Evolutionary conservation across 2,113 vertebrate genomes (phyloP), one percentile per base, ranked within the genome.

Genomic region (Periophthalmus modestus): DNA sequence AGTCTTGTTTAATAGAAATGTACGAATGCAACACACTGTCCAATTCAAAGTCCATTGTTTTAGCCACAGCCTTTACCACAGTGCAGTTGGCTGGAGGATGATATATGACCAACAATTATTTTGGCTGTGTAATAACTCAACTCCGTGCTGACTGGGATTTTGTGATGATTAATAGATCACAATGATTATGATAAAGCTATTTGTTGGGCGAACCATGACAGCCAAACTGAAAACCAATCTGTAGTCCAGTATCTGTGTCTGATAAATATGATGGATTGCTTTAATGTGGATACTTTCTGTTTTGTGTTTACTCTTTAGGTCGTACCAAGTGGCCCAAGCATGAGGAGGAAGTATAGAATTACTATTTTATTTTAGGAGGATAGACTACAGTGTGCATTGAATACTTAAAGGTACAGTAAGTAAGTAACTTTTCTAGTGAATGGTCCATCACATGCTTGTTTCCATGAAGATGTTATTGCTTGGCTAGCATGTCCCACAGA

Each of bases 161-260:
- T 72, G 69, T 77, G 57, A 81, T 80, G 77, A 85, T 78, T 78
- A 87, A 91, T 83, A 69, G 66, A 78, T 85, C 62, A 84, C 57
- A 80, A 79, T 62, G 24, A 81, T 79, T 80, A 71, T 78, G 39
- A 82, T 87, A 70, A 77, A 80, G 81, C 59, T 68, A 68, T 82
- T 85, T 82, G 74, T 69, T 66, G 76, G 58, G 50, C 14, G 23
- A 75, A 80, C 68, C 23, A 24, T 43, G 55, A 69, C 69, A 52
- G 18, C n/a, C 14, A 63, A 62, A 69, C 46, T 69, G 23, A 59
- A 71, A 52, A 52, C 3, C 58, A 12, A 69, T 57, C 54, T 63
- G 66, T 70, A 75, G 3, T 5, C n/a, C 58, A n/a, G 11, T 54
- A 62, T 59, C 15, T 66, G 48, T 65, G 36, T 66, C 59, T 74